Evolutionary conservation across 2,888 invertebrate genomes (phyloP).

Genomic region (Eupithecia insigniata): DNA sequence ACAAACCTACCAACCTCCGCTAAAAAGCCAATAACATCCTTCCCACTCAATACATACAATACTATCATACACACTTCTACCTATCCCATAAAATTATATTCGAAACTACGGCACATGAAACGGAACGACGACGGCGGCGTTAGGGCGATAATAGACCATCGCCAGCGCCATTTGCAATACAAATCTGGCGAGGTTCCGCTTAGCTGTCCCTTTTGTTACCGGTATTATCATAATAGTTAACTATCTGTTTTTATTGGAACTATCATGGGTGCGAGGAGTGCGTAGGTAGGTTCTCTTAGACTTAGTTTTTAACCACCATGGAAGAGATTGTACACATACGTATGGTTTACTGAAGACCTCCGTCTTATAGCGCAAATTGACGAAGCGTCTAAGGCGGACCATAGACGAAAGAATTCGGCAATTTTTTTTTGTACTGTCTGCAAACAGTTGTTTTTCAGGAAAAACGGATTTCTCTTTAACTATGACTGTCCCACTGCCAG

Average conservation of each 20-base stretch:
- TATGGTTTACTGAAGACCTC: no score
- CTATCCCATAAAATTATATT: constrained; percentile 2
- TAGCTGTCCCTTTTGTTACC: constrained; percentile 17
- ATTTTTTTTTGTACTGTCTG: no score
- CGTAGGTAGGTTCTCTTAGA: background rate
- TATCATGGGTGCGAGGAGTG: constrained; percentile 9
- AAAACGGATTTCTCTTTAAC: background rate
- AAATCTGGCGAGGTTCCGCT: constrained; percentile 26
- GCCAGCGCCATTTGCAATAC: constrained; percentile 27
- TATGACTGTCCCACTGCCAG: background rate
- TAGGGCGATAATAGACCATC: constrained; percentile 27
- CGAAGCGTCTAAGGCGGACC: no score
- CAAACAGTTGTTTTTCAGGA: no score
- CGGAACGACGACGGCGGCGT: constrained; percentile 20
- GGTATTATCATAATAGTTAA: constrained; percentile 28
- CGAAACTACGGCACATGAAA: background rate
- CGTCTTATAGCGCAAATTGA: no score
- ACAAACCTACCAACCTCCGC: background rate
- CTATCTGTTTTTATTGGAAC: constrained; percentile 31
- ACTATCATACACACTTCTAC: background rate
- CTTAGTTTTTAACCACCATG: no score
- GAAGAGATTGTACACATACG: no score
- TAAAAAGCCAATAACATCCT: background rate
- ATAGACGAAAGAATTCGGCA: no score
- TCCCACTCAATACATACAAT: background rate